Conservation (phyloP, 1,140 invertebrate genomes). For the Bombus turneri region DNA sequence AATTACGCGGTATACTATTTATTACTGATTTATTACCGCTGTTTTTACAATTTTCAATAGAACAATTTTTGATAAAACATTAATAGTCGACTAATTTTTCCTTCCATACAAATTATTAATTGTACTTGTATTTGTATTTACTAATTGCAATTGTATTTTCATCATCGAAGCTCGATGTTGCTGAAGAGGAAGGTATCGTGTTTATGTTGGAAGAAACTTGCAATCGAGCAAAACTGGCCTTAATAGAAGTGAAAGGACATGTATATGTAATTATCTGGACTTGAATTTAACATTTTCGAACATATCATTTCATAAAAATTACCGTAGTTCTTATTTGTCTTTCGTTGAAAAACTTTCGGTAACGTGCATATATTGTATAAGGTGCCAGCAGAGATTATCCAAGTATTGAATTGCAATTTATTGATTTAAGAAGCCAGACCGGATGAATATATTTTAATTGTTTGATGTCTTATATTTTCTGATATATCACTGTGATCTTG, state of each 20-base stretch:
- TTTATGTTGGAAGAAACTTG: conserved; percentile 78
- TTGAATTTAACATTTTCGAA: background rate
- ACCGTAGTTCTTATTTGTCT: background rate
- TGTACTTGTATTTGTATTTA: background rate
- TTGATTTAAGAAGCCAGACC: too few relatives aligned
- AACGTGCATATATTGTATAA: too few relatives aligned
- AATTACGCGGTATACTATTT: conserved; percentile 69
- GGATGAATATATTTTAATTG: too few relatives aligned
- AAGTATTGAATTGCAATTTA: too few relatives aligned
- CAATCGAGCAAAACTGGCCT: conserved; percentile 71
- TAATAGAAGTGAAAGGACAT: conserved; percentile 71
- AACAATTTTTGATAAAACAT: background rate
- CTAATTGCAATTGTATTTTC: background rate
- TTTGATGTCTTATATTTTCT: too few relatives aligned
- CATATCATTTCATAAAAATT: background rate
- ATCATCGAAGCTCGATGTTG: conserved; percentile 68
- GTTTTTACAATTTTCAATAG: background rate
- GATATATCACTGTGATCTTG: too few relatives aligned
- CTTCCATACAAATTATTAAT: background rate
- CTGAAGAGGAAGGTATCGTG: conserved; percentile 74
- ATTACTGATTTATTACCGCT: too few relatives aligned
- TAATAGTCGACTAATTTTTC: background rate
- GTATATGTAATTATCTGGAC: conserved; percentile 58
- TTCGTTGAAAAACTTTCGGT: too few relatives aligned
- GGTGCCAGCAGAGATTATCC: too few relatives aligned